Conservation (phyloP, 2,888 invertebrate species). For the Rhaphigaster nebulosa region DNA sequence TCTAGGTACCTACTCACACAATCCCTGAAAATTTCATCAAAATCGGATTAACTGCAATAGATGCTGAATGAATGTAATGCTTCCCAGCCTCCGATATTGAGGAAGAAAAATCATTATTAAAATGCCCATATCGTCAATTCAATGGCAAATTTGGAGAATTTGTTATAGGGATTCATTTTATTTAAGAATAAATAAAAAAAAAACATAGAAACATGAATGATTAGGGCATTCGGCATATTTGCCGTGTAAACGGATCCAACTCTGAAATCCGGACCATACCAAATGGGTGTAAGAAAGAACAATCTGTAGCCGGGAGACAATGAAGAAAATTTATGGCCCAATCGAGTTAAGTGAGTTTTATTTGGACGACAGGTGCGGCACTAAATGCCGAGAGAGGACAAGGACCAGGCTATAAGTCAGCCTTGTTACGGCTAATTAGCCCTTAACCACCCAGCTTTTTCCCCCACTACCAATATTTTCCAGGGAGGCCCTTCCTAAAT, state of each 20-base stretch:
- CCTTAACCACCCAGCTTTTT: slow-evolving; percentile 57
- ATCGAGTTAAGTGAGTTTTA: slow-evolving; percentile 46
- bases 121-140: too few species aligned
- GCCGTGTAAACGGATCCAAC: background rate
- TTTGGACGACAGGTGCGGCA: slow-evolving; percentile 20
- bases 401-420: slow-evolving; percentile 45
- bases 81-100: too few species aligned
- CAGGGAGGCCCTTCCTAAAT: slow-evolving; percentile 17
- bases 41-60: too few species aligned
- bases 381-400: slow-evolving; percentile 5
- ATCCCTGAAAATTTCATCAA: too few species aligned
- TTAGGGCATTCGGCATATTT: background rate
- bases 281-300: slow-evolving; percentile 25
- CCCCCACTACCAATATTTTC: slow-evolving; percentile 57
- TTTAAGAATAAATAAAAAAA: background rate
- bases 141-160: too few species aligned
- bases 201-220: background rate
- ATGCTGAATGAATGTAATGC: too few species aligned
- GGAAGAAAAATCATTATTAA: too few species aligned
- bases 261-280: background rate
- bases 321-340: slow-evolving; percentile 45
- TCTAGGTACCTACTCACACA: too few species aligned
- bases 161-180: too few species aligned
- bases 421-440: slow-evolving; percentile 58
- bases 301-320: slow-evolving; percentile 41